Conservation (phyloP, 2,888 invertebrate species). For the Nemapogon koenigi region DNA sequence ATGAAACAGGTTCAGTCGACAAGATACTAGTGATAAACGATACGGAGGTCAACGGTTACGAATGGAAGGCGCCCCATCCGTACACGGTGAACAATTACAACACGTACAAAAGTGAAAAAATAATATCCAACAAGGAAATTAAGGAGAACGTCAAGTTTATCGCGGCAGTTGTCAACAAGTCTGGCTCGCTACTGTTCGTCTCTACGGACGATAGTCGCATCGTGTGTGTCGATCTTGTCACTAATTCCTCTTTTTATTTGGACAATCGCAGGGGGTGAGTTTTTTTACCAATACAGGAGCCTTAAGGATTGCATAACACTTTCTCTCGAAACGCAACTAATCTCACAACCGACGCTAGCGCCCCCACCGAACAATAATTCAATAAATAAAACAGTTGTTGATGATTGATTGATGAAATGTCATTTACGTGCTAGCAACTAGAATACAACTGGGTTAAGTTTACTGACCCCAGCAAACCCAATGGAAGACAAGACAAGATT, state of each 20-base stretch:
- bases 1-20: too few species aligned
- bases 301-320: too few species aligned
- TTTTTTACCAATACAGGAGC: too few species aligned
- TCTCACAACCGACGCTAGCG: too few species aligned
- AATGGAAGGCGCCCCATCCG: slow-evolving; percentile 22
- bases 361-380: too few species aligned
- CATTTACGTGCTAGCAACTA: too few species aligned
- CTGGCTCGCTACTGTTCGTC: slow-evolving; percentile 44
- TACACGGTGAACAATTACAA: slow-evolving; percentile 27
- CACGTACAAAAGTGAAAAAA: slow-evolving; percentile 26
- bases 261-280: slow-evolving; percentile 54
- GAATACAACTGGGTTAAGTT: too few species aligned
- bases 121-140: slow-evolving; percentile 33
- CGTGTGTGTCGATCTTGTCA: slow-evolving; percentile 45
- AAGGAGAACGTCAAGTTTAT: slow-evolving; percentile 37
- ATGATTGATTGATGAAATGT: too few species aligned
- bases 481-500: too few species aligned
- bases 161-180: slow-evolving; percentile 43
- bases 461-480: too few species aligned
- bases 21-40: slow-evolving; percentile 43
- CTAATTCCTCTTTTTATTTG: slow-evolving; percentile 38
- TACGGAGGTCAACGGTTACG: slow-evolving; percentile 39
- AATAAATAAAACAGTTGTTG: too few species aligned
- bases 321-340: too few species aligned
- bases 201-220: slow-evolving; percentile 50